Conservation (phyloP, 2,797 vertebrate species). For the Onychomys arenicola region DNA sequence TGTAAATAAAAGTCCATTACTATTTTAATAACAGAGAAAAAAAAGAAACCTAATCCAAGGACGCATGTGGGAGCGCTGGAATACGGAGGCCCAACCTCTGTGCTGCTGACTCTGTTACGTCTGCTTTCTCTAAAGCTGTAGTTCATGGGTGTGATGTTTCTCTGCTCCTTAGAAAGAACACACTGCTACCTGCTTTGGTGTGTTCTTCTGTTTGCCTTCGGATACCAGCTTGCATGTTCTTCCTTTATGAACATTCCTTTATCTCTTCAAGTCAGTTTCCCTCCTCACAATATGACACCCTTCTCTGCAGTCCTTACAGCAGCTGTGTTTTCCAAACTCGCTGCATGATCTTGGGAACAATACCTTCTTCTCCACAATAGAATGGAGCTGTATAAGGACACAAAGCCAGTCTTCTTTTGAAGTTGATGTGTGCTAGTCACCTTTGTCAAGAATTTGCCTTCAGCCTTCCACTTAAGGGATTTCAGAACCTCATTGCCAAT, state of each 20-base stretch:
- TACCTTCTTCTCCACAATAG: neutral
- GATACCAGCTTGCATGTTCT: neutral
- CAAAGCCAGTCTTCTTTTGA: neutral
- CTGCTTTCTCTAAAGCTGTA: neutral
- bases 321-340: neutral
- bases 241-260: neutral
- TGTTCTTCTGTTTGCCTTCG: neutral
- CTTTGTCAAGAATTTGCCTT: neutral
- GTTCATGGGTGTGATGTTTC: neutral
- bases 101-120: neutral
- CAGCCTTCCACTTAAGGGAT: neutral
- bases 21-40: neutral
- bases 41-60: neutral
- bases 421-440: neutral
- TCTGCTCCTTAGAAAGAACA: neutral
- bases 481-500: neutral
- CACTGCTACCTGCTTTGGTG: too few species aligned
- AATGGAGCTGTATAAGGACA: neutral
- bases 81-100: neutral
- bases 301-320: neutral
- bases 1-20: neutral
- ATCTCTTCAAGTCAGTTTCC: neutral
- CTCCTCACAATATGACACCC: neutral
- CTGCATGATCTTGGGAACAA: neutral
- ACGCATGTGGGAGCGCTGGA: accelerated